phyloP scores from a whole-genome alignment of 2,888 invertebrate species.

The Drosophila diplacantha region DNA sequence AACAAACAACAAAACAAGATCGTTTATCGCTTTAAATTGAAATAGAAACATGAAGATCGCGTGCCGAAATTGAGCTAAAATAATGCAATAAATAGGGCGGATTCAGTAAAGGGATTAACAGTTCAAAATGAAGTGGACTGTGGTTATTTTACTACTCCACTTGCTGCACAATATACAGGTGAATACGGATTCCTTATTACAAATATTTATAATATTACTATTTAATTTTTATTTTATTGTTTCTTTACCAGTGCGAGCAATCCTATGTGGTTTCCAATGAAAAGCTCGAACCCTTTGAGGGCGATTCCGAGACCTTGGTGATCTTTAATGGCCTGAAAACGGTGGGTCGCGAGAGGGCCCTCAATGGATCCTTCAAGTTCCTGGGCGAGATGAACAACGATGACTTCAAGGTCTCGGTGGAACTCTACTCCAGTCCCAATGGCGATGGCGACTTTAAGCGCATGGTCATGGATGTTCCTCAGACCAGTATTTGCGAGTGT shows the following conservation, averaged over 20 bases:
- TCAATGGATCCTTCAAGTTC: constrained; percentile 65
- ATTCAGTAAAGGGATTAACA: constrained; percentile 1
- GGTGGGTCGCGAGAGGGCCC: constrained; percentile 57
- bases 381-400: constrained; percentile 66
- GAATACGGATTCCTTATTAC: neutral
- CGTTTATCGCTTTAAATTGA: constrained; percentile 13
- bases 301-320: constrained; percentile 59
- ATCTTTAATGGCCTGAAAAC: constrained; percentile 48
- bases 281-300: constrained; percentile 58
- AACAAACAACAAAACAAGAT: constrained; percentile 34
- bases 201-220: neutral
- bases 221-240: too few relatives aligned
- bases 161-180: constrained; percentile 48
- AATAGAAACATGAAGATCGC: constrained; percentile 47
- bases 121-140: constrained; percentile 47
- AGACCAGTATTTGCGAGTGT: constrained; percentile 67
- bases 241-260: constrained; percentile 50
- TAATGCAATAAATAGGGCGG: constrained; percentile 44
- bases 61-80: constrained; percentile 38
- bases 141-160: constrained; percentile 27
- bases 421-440: constrained; percentile 65
- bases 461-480: constrained; percentile 68
- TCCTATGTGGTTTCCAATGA: constrained; percentile 65
- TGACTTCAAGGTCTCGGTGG: constrained; percentile 60
- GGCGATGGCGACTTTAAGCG: constrained; percentile 66